These are phyloP conservation scores for Camptogramma bilineatum DNA, from an alignment of 2,888 invertebrate species.

Conservation along the genomic window DNA sequence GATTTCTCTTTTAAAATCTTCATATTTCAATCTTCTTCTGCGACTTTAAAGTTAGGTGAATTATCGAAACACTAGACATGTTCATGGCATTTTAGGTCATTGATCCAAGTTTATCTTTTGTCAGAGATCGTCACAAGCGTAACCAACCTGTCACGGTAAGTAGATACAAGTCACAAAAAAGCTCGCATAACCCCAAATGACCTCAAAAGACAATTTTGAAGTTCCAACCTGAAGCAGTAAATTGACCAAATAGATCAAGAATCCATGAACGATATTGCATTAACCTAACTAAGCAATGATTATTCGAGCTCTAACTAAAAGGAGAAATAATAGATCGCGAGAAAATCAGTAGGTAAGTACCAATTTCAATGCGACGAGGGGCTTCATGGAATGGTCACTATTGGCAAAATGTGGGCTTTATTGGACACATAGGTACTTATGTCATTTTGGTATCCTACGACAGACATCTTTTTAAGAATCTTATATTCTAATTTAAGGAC, in stretches of 20 bases:
- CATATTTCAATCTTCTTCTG: neutral
- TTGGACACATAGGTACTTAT: no score
- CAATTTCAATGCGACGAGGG: no score
- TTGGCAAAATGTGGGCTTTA: no score
- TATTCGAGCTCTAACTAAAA: no score
- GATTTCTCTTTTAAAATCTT: no score
- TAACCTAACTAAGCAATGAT: no score
- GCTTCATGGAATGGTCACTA: no score
- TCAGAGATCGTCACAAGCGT: slow-evolving; percentile 4
- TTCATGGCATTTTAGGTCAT: neutral
- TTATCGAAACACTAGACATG: neutral
- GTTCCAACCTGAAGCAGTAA: neutral
- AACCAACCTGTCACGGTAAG: slow-evolving; percentile 2
- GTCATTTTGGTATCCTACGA: no score
- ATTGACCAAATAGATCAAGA: neutral
- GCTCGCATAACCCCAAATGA: neutral
- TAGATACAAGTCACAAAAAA: neutral
- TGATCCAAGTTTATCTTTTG: slow-evolving; percentile 1
- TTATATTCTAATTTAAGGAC: no score
- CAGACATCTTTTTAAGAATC: no score
- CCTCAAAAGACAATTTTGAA: neutral
- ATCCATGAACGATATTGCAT: no score
- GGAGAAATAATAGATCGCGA: neutral
- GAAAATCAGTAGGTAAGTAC: neutral
- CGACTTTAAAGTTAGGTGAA: neutral